Base-by-base conservation (phyloP, 2,888 invertebrate genomes). In the Neria commutata region DNA sequence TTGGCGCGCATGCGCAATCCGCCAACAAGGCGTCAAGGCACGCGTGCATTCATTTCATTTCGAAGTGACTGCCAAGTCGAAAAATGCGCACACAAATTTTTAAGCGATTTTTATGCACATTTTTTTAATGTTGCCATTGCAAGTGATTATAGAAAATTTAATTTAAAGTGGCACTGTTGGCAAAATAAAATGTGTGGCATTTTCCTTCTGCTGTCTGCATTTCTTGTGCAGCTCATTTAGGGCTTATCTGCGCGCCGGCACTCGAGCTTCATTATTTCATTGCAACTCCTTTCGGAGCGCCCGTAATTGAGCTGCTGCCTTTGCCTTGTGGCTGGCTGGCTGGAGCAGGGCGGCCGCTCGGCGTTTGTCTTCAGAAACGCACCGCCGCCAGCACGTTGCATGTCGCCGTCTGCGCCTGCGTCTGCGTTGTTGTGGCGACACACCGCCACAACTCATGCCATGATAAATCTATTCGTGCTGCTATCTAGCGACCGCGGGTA, bases 1-100 rank as follows among this genome's bases (percentile, higher is more conserved):
- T 19, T 17, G 33, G 23, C 48, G 58, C 42, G 48, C 48, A 47
- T 40, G 48, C 40, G 47, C 47, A 33, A 29, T 29, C 6, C 29
- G 6, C 29, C 6, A 6, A 37, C 8, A 37, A 14, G n/a, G 37
- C n/a, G n/a, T 37, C n/a, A n/a, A 37, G n/a, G 37, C 37, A 37
- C 37, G 37, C 37, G 37, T 37, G 11, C 11, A 37, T 6, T n/a
- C 37, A 37, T n/a, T n/a, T n/a, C n/a, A n/a, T n/a, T n/a, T n/a
- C n/a, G n/a, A n/a, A n/a, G n/a, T n/a, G n/a, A n/a, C n/a, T n/a
- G n/a, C n/a, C n/a, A n/a, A n/a, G n/a, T n/a, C n/a, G n/a, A n/a
- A n/a, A n/a, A n/a, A n/a, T n/a, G n/a, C n/a, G n/a, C n/a, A n/a
- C n/a, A n/a, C n/a, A n/a, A n/a, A n/a, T n/a, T n/a, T n/a, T n/a